Base-by-base conservation (phyloP, 2,888 invertebrate genomes). In the Cryptocheilus praepositus region DNA sequence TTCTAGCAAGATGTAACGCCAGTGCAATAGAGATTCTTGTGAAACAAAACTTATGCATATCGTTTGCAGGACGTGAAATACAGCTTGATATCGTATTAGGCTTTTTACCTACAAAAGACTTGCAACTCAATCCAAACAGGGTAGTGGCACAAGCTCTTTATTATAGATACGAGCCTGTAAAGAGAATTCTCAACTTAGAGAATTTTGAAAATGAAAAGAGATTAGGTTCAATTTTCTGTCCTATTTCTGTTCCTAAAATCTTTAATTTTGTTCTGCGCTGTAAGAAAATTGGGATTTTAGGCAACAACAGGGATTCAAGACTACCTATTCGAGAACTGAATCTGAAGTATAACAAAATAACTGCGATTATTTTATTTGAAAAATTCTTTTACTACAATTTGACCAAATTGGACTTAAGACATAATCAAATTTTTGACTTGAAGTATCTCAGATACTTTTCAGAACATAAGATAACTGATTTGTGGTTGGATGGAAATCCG, bases 401-500 rank as follows among this genome's bases (percentile, higher is more conserved):
- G 28, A 79, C 79, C 0, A 84, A 84, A 43, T 53, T 89, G 2
- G 89, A 89, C 58, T 54, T 89, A 0, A 75, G 89, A 0, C 67
- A 84, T 61, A 89, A 89, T 74, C 69, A 79, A 7, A 81, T 89
- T 28, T 57, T 64, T 0, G 84, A 87, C 5, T 53, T 88, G 0
- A 73, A 74, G 0, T 74, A 80, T 58, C 61, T 89, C 18, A 80
- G 79, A 18, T 83, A 84, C 57, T 88, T 89, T 54, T 71, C 76
- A 3, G 86, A 88, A 25, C 86, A 77, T 36, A 85, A 83, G 61
- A 84, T 89, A 52, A 86, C 83, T 4, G 88, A 88, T 71, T 61
- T 89, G 0, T 88, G 85, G 85, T 67, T 89, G 2, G 88, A 88
- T 69, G 88, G 88, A 0, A 89, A 88, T 80, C 88, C 88, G 2